Conservation (phyloP, 2,888 invertebrate genomes). For the Lottia scabra region DNA sequence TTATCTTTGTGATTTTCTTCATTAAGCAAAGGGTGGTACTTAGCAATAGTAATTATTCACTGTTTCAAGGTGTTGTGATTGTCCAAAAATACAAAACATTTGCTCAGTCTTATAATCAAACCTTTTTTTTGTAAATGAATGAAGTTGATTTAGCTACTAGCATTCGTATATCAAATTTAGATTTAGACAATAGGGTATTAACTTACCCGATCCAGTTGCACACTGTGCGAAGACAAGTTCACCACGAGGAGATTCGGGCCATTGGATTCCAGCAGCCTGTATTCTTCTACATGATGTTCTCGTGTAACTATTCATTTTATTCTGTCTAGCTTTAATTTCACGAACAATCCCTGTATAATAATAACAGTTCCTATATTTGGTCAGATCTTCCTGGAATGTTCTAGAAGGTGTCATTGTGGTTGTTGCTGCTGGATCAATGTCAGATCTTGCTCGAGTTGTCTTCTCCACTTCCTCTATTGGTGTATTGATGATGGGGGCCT, state of each 20-base stretch:
- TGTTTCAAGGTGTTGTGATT: too few species aligned
- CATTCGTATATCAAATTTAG: too few species aligned
- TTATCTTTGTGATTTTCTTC: too few species aligned
- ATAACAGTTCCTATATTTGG: neutral
- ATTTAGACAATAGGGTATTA: too few species aligned
- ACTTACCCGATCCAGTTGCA: slow-evolving; percentile 15
- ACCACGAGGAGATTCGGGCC: slow-evolving; percentile 27
- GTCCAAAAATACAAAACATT: too few species aligned
- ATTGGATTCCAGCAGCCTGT: slow-evolving; percentile 36
- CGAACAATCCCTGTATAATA: neutral
- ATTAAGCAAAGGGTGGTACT: too few species aligned
- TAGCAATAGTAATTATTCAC: too few species aligned
- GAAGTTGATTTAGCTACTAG: too few species aligned
- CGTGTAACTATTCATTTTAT: neutral
- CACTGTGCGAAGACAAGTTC: slow-evolving; percentile 15
- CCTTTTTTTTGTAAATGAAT: too few species aligned
- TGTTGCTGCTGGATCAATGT: too few species aligned
- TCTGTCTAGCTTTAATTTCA: neutral
- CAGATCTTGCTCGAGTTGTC: neutral
- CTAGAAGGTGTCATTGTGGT: neutral
- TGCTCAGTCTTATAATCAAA: too few species aligned
- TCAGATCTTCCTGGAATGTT: slow-evolving; percentile 5
- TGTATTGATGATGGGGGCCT: slow-evolving; percentile 13
- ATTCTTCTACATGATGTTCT: slow-evolving; percentile 37
- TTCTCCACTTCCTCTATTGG: slow-evolving; percentile 6